phyloP scores from a whole-genome alignment of 92 coral and sea anemone genomes.

The Siderastrea siderea region DNA sequence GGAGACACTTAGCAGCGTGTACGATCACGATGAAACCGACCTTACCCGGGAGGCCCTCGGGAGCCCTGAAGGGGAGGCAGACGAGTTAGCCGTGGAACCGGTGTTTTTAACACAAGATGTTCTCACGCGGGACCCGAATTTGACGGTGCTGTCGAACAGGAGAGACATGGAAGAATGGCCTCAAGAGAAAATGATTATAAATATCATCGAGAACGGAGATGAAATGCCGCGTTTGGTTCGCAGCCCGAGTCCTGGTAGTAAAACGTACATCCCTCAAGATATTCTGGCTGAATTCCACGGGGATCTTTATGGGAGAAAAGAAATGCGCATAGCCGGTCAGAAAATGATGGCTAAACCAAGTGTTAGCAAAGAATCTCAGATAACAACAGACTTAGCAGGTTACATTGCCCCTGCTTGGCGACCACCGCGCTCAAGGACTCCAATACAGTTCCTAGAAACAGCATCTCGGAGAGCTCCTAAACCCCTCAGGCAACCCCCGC shows the following conservation, averaged over 20 bases:
- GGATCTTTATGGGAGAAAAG: conserved; percentile 68
- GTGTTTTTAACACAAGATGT: conserved; percentile 82
- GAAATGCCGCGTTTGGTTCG: conserved; percentile 49
- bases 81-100: conserved; percentile 51
- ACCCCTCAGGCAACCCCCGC: conserved; percentile 87
- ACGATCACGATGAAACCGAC: conserved; percentile 63
- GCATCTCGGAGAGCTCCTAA: conserved; percentile 80
- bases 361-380: conserved; percentile 7
- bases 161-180: conserved; percentile 66
- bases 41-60: conserved; percentile 26
- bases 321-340: conserved; percentile 36
- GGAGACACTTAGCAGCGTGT: conserved; percentile 66
- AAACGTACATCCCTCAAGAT: conserved; percentile 84
- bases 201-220: conserved; percentile 49
- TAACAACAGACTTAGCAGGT: conserved; percentile 32
- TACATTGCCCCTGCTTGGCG: conserved; percentile 86
- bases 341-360: conserved; percentile 28
- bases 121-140: conserved; percentile 47
- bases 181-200: conserved; percentile 62
- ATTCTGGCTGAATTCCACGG: conserved; percentile 82
- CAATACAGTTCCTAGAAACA: conserved; percentile 80
- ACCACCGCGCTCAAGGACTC: conserved; percentile 88
- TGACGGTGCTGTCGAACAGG: conserved; percentile 33
- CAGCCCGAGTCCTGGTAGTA: conserved; percentile 87
- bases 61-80: conserved; percentile 61